Evolutionary conservation across 2,888 invertebrate species (phyloP).

Genomic region (Plagodis pulveraria): DNA sequence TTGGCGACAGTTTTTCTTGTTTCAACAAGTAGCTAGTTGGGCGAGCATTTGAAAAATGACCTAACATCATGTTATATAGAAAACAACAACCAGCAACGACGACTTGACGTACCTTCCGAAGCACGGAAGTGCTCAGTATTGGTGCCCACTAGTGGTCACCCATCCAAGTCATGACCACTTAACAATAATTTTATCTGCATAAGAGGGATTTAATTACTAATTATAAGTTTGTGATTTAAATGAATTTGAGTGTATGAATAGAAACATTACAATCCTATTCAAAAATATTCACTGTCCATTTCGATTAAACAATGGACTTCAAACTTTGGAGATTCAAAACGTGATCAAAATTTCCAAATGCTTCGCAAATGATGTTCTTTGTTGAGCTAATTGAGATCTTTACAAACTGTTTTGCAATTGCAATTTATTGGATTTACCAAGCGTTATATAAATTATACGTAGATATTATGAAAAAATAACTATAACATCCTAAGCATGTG

Average conservation of each 20-base stretch:
- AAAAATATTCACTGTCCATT: conserved; percentile 46
- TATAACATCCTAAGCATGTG: background rate
- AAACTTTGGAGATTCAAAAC: conserved; percentile 54
- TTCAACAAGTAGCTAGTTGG: too few relatives aligned
- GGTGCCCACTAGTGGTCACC: too few relatives aligned
- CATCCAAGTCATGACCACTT: too few relatives aligned
- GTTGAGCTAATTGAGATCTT: conserved; percentile 33
- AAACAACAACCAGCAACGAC: too few relatives aligned
- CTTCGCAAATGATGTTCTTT: conserved; percentile 32
- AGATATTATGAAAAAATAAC: too few relatives aligned
- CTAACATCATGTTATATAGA: too few relatives aligned
- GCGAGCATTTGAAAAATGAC: too few relatives aligned
- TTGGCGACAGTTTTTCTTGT: too few relatives aligned
- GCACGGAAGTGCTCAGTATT: too few relatives aligned
- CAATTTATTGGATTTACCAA: conserved; percentile 3
- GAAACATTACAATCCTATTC: conserved; percentile 30
- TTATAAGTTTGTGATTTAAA: conserved; percentile 31
- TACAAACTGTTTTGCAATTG: conserved; percentile 14
- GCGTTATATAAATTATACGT: conserved; percentile 9
- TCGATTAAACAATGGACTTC: conserved; percentile 45
- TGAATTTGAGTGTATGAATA: conserved; percentile 35
- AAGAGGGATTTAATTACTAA: conserved; percentile 3
- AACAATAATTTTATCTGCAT: too few relatives aligned
- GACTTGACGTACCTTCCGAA: too few relatives aligned
- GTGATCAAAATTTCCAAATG: conserved; percentile 50